Base-by-base conservation (phyloP, 2,888 invertebrate species). In the Lepidocyrtoides sp. region DNA sequence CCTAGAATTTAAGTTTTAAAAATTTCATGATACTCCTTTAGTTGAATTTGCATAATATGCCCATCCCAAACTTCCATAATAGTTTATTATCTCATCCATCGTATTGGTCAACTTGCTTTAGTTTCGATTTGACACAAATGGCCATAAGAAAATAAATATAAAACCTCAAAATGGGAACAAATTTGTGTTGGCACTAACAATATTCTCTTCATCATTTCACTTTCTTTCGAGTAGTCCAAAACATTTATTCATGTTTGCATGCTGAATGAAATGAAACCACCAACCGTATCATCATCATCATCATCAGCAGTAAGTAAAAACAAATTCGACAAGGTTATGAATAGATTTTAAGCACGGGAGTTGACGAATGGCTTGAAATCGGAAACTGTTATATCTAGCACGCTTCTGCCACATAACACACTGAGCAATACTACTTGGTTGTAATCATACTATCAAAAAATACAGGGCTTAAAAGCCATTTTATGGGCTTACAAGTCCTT, bases 321-420 rank as follows among this genome's bases (percentile, higher is more conserved):
- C n/a, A 60, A 5, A 54, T 87, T 87, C 60, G 91, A 81, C 83
- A 82, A 23, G 57, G 81, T 91, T 79, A 86, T 89, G 81, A 84
- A 91, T 91, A 89, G 91, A 69, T 77, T 77, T 79, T 23, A 60
- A 89, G 63, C 91, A 91, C 85, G 91, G 85, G 89, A 87, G 87
- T 90, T 91, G 92, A 92, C 81, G 86, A 91, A 91, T 89, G 60
- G 89, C 44, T 82, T 69, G 85, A 89, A 89, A 89, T 84, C 90
- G 90, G 90, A 90, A 90, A 85, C 79, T 85, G 69, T 90, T 85
- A 85, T 66, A 84, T 51, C 77, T 63, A 51, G 84, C 89, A 84
- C 26, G 72, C 75, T 77, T 12, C 51, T 4, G 51, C 29, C 29
- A 32, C 7, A 48, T 2, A 77, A 3, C 54, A 10, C 32, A 75